Evolutionary conservation across 2,888 invertebrate genomes (phyloP).

Genomic region (Bembecia ichneumoniformis): DNA sequence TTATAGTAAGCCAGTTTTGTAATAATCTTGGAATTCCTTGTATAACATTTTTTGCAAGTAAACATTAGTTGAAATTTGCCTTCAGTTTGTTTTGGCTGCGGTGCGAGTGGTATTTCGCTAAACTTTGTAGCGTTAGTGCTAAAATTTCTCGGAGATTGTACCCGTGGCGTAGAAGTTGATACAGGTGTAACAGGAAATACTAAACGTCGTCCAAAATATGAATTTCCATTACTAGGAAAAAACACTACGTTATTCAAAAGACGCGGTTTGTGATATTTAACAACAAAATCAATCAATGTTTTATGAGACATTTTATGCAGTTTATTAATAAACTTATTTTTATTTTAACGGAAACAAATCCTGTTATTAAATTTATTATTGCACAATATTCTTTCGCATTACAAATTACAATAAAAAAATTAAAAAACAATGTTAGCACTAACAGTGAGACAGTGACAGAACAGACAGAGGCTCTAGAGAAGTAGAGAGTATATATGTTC

Average conservation of each 20-base stretch:
- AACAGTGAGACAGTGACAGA: no score
- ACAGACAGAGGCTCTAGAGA: no score
- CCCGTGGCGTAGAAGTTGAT: conserved; percentile 39
- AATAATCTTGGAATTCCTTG: conserved; percentile 83
- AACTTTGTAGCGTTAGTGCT: conserved; percentile 33
- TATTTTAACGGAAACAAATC: no score
- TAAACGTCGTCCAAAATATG: conserved; percentile 52
- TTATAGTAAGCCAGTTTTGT: conserved; percentile 87
- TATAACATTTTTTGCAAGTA: conserved; percentile 91
- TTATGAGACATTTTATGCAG: conserved; percentile 41
- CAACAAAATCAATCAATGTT: conserved; percentile 58
- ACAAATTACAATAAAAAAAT: no score
- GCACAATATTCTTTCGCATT: no score
- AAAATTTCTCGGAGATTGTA: conserved; percentile 45
- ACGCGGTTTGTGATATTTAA: conserved; percentile 58
- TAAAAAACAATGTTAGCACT: no score
- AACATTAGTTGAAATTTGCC: conserved; percentile 81
- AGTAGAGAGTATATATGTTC: no score
- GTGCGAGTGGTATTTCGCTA: conserved; percentile 28
- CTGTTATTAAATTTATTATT: no score
- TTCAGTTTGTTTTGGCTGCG: conserved; percentile 31
- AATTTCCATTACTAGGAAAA: conserved; percentile 63
- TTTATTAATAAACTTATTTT: not conserved
- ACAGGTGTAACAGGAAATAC: conserved; percentile 28
- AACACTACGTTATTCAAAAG: conserved; percentile 53